Evolutionary conservation across 2,113 vertebrate species (phyloP), one percentile per base, ranked within the genome.

Genomic region (Octodon degus): DNA sequence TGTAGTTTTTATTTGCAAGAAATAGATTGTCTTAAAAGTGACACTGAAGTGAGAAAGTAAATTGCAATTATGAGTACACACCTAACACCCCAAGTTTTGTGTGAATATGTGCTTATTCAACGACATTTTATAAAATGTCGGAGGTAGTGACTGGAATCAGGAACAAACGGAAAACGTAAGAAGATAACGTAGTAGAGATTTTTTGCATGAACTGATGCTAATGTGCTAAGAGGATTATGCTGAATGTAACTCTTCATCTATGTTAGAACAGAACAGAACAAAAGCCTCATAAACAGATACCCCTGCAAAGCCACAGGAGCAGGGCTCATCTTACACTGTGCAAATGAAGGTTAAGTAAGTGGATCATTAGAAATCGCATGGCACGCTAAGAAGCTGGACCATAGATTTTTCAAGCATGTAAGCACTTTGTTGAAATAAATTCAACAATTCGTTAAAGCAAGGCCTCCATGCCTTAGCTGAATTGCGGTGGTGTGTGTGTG

Each of bases 391-490:
- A 98, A 98, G 91, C 80, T 37, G 43, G 74, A 43, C 20, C 87
- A 67, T 47, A 91, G 79, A 90, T 76, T 92, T 86, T 80, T 95
- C 82, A 97, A 74, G 96, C 91, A 82, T 17, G 92, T 88, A 47
- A 97, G 65, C 82, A 92, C 40, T 97, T 90, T 90, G 40, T 76
- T 97, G 67, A 93, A 93, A 86, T 37, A 92, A 96, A 94, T 80
- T 55, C 74, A 98, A 62, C 91, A 96, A 83, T 96, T 94, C 96
- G 89, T 96, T 90, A 93, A 27, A 79, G 96, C 92, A 88, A 93
- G 90, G 25, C 63, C 37, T 80, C 88, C 93, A 5, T 89, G 85
- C 84, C 58, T 86, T 96, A 91, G 93, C 79, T 77, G 96, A 98
- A 96, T 93, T 30, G 47, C 67, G 77, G 62, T 34, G 14, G 2